Evolutionary conservation across 92 coral and sea anemone genomes (phyloP), one percentile per base, ranked within the genome.

Genomic region (Meandrina meandrites): DNA sequence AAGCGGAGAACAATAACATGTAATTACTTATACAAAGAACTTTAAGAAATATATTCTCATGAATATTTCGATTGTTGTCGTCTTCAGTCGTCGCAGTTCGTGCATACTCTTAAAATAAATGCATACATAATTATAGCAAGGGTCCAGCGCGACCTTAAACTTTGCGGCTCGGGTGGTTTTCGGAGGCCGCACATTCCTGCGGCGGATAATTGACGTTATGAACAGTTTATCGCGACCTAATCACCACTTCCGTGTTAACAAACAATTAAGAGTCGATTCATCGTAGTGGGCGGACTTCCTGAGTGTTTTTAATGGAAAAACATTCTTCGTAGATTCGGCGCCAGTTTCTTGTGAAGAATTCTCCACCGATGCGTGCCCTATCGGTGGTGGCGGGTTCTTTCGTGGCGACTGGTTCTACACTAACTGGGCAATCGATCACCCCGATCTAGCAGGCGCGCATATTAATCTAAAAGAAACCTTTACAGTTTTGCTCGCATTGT

Each of bases 91-190:
- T n/a, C n/a, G n/a, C n/a, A n/a, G n/a, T n/a, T n/a, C n/a, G n/a
- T n/a, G n/a, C n/a, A n/a, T n/a, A n/a, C n/a, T n/a, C n/a, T n/a
- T n/a, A n/a, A n/a, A n/a, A n/a, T n/a, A n/a, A n/a, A n/a, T n/a
- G n/a, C n/a, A n/a, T n/a, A n/a, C n/a, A n/a, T n/a, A n/a, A n/a
- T n/a, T n/a, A n/a, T n/a, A n/a, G n/a, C n/a, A n/a, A n/a, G n/a
- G n/a, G n/a, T n/a, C n/a, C n/a, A n/a, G n/a, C n/a, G n/a, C n/a
- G n/a, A n/a, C n/a, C n/a, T n/a, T n/a, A n/a, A n/a, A n/a, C n/a
- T n/a, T n/a, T n/a, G n/a, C 92, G 3, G 81, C 86, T 11, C 50
- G 92, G 10, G 92, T 89, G 19, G 83, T 89, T 1, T 84, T 28
- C 35, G 86, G 92, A 42, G 89, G 92, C 19, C 75, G 89, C 15